Evolutionary conservation across 2,113 vertebrate genomes (phyloP), one percentile per base, ranked within the genome.

Genomic region (Galeopterus variegatus): DNA sequence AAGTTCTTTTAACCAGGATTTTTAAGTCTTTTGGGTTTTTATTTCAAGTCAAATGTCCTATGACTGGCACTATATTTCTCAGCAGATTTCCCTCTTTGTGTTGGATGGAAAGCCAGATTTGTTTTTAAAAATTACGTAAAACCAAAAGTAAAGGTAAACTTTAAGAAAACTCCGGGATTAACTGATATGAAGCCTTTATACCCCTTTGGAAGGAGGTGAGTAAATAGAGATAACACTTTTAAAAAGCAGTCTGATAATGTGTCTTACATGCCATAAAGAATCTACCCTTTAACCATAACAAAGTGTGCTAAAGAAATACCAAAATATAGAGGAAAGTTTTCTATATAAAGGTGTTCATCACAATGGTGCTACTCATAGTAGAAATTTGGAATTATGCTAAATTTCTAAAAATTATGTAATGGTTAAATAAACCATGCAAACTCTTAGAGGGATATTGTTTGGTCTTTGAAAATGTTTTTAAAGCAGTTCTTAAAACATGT

Each of bases 121-220:
- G 28, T 45, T 88, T 94, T 93, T 70, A 92, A 92, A 85, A 85
- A 85, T 83, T 50, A 96, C 9, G 75, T n/a, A 70, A 93, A 88
- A 64, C 28, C 41, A 81, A 64, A 92, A 85, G 28, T 90, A 67
- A 90, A 65, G 65, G 48, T 45, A 56, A 36, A 45, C 48, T 93
- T 94, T 81, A 94, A 96, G 36, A 73, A 89, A 92, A 92, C 64
- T 81, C 13, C 77, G 60, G 65, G 18, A 94, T 92, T 92, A 90
- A 82, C 36, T 70, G 8, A 77, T 72, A 60, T 31, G 28, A 94
- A 76, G 24, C 14, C 60, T 70, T 64, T 33, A 62, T 70, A 41
- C 4, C 45, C 28, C 50, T 81, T 85, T 97, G 79, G 85, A 76
- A 87, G 48, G 18, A 54, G 19, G 17, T 28, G 64, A 52, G 82